These are phyloP conservation scores for Macrotrachela quadricornifera DNA, from an alignment of 1,140 invertebrate genomes.

Conservation along the genomic window DNA sequence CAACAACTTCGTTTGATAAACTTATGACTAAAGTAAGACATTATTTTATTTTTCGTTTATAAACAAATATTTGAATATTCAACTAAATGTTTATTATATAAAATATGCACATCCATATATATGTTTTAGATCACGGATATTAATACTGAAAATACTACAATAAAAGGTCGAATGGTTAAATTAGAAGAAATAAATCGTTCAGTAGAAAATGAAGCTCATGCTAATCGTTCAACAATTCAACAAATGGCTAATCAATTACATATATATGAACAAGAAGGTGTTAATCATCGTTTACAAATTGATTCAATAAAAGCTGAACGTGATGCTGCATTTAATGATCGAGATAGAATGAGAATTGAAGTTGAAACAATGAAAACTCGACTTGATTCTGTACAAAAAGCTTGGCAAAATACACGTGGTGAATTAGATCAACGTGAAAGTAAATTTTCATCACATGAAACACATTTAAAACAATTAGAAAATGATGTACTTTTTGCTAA, in stretches of 20 bases:
- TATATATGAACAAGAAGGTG: slow-evolving; percentile 21
- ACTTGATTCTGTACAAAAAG: slow-evolving; percentile 19
- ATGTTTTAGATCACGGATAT: slow-evolving; percentile 20
- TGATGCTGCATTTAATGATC: slow-evolving; percentile 18
- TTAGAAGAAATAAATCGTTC: slow-evolving; percentile 21
- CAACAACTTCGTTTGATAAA: slow-evolving; percentile 5
- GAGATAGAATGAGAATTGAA: slow-evolving; percentile 18
- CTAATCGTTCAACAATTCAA: slow-evolving; percentile 30
- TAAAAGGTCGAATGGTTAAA: slow-evolving; percentile 24
- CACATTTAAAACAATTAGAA: slow-evolving; percentile 11
- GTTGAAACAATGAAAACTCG: slow-evolving; percentile 20
- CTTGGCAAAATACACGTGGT: slow-evolving; percentile 18
- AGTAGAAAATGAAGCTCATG: slow-evolving; percentile 26
- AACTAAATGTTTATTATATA: not conserved
- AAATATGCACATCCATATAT: not conserved
- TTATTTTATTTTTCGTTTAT: too few relatives aligned
- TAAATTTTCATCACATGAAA: slow-evolving; percentile 11
- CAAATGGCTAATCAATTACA: slow-evolving; percentile 27
- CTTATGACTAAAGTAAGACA: not conserved
- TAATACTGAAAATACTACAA: slow-evolving; percentile 24
- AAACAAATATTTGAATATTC: not conserved
- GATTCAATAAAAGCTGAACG: slow-evolving; percentile 22
- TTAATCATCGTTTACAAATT: slow-evolving; percentile 18
- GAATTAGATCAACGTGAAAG: slow-evolving; percentile 21
- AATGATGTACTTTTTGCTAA: slow-evolving; percentile 13